Base-by-base conservation (phyloP, 2,113 vertebrate species). In the Probosciger aterrimus region DNA sequence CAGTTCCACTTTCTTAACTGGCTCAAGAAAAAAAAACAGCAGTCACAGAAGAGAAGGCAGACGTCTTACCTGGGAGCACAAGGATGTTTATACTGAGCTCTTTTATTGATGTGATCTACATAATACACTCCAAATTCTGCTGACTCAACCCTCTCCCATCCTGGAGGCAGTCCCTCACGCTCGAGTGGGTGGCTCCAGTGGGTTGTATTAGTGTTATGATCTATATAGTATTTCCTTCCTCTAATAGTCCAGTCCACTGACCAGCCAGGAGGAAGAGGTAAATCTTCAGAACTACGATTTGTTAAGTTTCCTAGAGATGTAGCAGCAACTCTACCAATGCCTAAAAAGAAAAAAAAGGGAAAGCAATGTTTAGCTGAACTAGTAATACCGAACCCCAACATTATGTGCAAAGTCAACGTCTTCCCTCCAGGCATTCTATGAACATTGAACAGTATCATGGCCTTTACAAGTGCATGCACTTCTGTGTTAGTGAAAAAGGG, bases 121-220 rank as follows among this genome's bases (percentile, higher is more conserved):
- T 99, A 99, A 88, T 99, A 99, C 18, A 99, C 98, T 11, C 99
- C 99, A 78, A 99, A 99, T 59, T 99, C 99, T 0, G 99, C 97
- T 0, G 99, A 99, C 87, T 99, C 99, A 19, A 99, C 99, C 87
- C 99, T 98, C 92, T 99, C 99, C 99, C 99, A 99, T 78, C 99
- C 99, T 2, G 99, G 99, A 4, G 99, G 99, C 94, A 99, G 98
- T 49, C 99, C 99, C 92, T 99, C 99, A 14, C 99, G 97, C 97
- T 99, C 99, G 37, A 99, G 98, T 4, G 99, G 99, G 85, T 99
- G 99, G 98, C 99, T 99, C 99, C 99, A 99, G 86, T 99, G 99
- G 10, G 99, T 99, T 2, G 99, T 99, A 94, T 99, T 99, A 14
- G 99, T 99, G 98, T 99, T 99, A 95, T 99, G 99, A 82, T 99